phyloP scores from a whole-genome alignment of 2,797 vertebrate genomes.

The Rhinoraja longicauda region DNA sequence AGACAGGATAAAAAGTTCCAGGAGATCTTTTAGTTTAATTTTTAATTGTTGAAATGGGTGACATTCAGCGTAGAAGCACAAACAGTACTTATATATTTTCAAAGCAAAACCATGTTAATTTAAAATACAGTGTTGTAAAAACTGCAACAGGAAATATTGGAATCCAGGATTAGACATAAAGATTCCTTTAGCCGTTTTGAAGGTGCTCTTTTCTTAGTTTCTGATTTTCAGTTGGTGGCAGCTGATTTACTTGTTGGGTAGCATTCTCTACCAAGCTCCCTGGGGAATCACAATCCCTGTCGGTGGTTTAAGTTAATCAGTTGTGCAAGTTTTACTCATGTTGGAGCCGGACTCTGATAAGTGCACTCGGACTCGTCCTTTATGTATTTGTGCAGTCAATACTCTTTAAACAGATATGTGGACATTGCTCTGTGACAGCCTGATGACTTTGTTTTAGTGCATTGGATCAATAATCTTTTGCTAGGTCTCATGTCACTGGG shows the following conservation, averaged over 20 bases:
- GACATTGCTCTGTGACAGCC: background rate
- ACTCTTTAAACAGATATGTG: background rate
- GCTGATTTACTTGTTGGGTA: background rate
- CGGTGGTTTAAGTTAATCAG: background rate
- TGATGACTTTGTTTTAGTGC: background rate
- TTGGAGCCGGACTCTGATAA: background rate
- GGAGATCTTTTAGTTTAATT: background rate
- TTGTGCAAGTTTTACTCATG: background rate
- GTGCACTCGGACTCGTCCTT: background rate
- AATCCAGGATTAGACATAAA: background rate
- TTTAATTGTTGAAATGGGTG: background rate
- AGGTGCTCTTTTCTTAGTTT: background rate
- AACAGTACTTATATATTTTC: background rate
- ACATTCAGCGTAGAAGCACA: background rate
- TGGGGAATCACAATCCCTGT: background rate
- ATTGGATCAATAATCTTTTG: background rate
- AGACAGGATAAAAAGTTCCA: constrained; percentile 14
- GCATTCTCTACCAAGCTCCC: background rate
- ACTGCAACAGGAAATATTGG: background rate
- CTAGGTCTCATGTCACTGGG: no score
- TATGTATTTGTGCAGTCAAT: background rate
- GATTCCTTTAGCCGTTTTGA: background rate
- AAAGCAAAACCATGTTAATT: background rate
- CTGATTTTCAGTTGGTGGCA: background rate
- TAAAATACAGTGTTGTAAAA: background rate